Base-by-base conservation (phyloP, 2,797 vertebrate species). In the Rhinophrynus dorsalis region DNA sequence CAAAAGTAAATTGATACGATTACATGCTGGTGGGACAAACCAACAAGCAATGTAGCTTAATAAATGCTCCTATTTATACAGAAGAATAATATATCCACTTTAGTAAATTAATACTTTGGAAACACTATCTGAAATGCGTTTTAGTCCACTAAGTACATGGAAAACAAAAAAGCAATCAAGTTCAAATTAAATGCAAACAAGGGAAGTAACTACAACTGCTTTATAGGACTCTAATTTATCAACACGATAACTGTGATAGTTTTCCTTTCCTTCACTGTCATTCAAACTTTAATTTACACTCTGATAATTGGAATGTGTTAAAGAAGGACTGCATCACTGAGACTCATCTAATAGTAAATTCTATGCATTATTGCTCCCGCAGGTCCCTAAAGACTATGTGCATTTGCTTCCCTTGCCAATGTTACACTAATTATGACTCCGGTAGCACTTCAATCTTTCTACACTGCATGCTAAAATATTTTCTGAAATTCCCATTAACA, bases 81-180 rank as follows among this genome's bases (percentile, higher is more conserved):
- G n/a, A n/a, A n/a, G n/a, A n/a, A n/a, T n/a, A n/a, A n/a, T n/a
- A n/a, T n/a, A n/a, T n/a, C n/a, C 15, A 23, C 10, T 2, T 35
- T 56, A 63, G n/a, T 11, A 67, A 71, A 20, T 35, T 57, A 48
- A 35, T 18, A 13, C n/a, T 20, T 3, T 44, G 54, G 44, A 24
- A 63, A 44, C n/a, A 29, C 9, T 45, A 23, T 13, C 29, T 21
- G 38, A 8, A 27, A 56, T 40, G 20, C 13, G 42, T 26, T 57
- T 50, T 8, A 30, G 13, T 44, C 11, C 42, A 56, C 47, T 37
- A 48, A 15, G 55, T 17, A 44, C 9, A 74, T 50, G 6, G 3
- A 75, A 66, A 74, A 68, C 35, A 47, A 10, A 24, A 75, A 72
- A 52, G 13, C n/a, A 47, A 20, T 75, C 52, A 74, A 51, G 58